Evolutionary conservation across 2,888 invertebrate genomes (phyloP).

Genomic region (Drosophila hamatofila): DNA sequence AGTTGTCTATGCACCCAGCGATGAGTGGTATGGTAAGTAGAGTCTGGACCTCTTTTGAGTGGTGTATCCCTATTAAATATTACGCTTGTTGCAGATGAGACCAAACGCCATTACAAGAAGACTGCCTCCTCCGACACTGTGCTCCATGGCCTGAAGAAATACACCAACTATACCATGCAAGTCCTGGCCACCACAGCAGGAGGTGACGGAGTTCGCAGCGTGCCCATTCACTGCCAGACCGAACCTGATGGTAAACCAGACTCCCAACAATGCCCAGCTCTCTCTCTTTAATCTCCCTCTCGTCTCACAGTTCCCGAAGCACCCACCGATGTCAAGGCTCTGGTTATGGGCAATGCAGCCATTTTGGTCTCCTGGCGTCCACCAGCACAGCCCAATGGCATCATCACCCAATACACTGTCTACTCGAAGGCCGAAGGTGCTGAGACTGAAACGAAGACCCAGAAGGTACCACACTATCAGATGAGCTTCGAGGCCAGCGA

Average conservation of each 20-base stretch:
- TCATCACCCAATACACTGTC: slow-evolving; percentile 96
- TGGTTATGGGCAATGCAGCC: slow-evolving; percentile 96
- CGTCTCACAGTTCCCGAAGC: slow-evolving; percentile 92
- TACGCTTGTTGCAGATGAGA: slow-evolving; percentile 89
- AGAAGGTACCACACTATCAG: slow-evolving; percentile 93
- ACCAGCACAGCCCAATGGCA: slow-evolving; percentile 96
- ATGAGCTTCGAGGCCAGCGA: slow-evolving; percentile 95
- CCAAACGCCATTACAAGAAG: slow-evolving; percentile 95
- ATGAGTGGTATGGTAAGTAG: slow-evolving; percentile 95
- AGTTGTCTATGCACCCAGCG: slow-evolving; percentile 95
- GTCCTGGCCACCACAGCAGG: slow-evolving; percentile 97
- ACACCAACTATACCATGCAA: slow-evolving; percentile 98
- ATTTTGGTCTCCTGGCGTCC: slow-evolving; percentile 97
- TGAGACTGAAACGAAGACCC: slow-evolving; percentile 89
- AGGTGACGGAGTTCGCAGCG: slow-evolving; percentile 94
- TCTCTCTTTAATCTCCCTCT: fast-evolving
- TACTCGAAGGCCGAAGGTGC: slow-evolving; percentile 92
- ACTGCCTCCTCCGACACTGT: slow-evolving; percentile 97
- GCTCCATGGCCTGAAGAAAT: slow-evolving; percentile 96
- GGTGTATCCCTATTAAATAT: background rate
- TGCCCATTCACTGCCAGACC: slow-evolving; percentile 94
- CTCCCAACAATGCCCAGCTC: fast-evolving
- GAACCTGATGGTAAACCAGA: slow-evolving; percentile 94
- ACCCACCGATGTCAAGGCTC: slow-evolving; percentile 96
- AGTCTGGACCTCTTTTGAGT: fast-evolving